Evolutionary conservation across 2,888 invertebrate genomes (phyloP).

Genomic region (Sphecodes monilicornis): DNA sequence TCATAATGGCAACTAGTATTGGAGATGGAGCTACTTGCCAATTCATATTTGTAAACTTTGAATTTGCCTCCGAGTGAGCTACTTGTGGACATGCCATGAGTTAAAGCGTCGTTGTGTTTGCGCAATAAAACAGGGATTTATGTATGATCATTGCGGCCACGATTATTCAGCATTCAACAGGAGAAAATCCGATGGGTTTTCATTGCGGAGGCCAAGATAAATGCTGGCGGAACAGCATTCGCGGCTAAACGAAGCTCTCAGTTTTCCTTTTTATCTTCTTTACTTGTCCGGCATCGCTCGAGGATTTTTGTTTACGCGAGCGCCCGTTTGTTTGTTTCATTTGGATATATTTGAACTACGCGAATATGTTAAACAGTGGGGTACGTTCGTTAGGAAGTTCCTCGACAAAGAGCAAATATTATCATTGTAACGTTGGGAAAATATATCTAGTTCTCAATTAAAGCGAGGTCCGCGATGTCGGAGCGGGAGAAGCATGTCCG

Average conservation of each 20-base stretch:
- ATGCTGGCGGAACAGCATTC: neutral
- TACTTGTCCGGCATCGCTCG: neutral
- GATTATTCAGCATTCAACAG: constrained; percentile 27
- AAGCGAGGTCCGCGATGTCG: constrained; percentile 28
- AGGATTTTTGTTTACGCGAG: neutral
- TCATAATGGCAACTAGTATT: too few relatives aligned
- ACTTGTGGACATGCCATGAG: too few relatives aligned
- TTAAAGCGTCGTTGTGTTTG: constrained; percentile 22
- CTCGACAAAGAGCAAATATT: constrained; percentile 26
- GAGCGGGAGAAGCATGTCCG: constrained; percentile 26
- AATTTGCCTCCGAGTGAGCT: too few relatives aligned
- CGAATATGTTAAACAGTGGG: neutral
- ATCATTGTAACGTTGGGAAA: constrained; percentile 24
- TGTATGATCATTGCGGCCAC: constrained; percentile 7
- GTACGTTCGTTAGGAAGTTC: constrained; percentile 31
- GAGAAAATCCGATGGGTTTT: constrained; percentile 34
- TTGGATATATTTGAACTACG: neutral
- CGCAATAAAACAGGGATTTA: constrained; percentile 8
- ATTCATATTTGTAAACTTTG: too few relatives aligned
- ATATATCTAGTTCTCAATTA: constrained; percentile 50
- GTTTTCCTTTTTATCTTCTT: neutral
- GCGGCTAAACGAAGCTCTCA: constrained; percentile 15
- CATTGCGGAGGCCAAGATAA: constrained; percentile 11
- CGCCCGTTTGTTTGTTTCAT: neutral
- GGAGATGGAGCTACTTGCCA: too few relatives aligned